These are phyloP conservation scores for Cyanoliseus patagonus DNA, from an alignment of 2,113 vertebrate genomes.

Conservation along the genomic window DNA sequence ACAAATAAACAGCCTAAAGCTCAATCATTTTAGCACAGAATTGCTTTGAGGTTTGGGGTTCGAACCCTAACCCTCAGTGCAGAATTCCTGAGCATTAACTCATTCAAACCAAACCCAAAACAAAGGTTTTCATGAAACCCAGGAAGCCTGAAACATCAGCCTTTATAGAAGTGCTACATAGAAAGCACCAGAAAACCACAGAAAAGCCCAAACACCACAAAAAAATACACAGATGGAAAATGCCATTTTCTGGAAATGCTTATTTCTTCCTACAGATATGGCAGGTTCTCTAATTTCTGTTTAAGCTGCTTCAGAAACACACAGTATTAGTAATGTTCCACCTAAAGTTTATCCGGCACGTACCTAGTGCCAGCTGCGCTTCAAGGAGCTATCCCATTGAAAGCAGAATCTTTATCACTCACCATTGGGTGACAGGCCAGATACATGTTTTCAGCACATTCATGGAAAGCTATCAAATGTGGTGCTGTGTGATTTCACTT, in stretches of 20 bases:
- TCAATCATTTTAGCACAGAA: constrained; percentile 31
- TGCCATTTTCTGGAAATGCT: neutral
- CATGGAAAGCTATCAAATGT: neutral
- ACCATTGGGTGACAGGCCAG: neutral
- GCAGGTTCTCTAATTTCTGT: constrained; percentile 8
- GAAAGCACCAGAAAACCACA: neutral
- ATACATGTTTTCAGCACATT: neutral
- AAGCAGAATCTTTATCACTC: neutral
- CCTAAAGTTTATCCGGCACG: neutral
- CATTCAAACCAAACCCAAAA: constrained; percentile 46
- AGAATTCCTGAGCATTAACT: constrained; percentile 46
- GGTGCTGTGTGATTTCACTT: neutral
- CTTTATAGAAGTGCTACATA: neutral
- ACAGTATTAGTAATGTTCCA: neutral
- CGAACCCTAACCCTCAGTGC: constrained; percentile 12
- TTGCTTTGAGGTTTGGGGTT: constrained; percentile 50
- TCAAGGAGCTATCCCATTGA: neutral
- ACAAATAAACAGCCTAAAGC: constrained; percentile 27
- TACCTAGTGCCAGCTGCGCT: neutral
- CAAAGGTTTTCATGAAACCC: constrained; percentile 30
- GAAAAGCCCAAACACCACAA: neutral
- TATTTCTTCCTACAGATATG: neutral
- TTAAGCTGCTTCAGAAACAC: constrained; percentile 22
- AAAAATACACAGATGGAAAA: constrained; percentile 3
- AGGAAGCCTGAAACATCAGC: constrained; percentile 30